These are phyloP conservation scores for Tyria jacobaeae DNA, from an alignment of 2,888 invertebrate genomes.

Conservation along the genomic window DNA sequence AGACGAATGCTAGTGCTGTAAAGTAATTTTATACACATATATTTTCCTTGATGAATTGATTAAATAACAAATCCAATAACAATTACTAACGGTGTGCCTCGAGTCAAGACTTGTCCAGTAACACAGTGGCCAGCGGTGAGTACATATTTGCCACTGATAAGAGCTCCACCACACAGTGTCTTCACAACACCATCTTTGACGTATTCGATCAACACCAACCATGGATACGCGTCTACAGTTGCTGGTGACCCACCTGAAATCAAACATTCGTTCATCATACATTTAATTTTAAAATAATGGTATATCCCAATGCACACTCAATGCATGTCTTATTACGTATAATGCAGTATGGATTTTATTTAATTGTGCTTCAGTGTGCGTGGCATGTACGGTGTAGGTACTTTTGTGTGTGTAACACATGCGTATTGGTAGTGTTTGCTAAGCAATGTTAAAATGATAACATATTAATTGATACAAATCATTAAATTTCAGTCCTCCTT, in stretches of 20 bases:
- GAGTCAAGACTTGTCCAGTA: constrained; percentile 62
- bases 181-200: constrained; percentile 43
- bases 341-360: not conserved
- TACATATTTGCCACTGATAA: constrained; percentile 84
- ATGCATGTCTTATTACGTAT: not conserved
- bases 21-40: too few species aligned
- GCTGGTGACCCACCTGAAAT: constrained; percentile 67
- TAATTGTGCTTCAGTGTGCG: not conserved
- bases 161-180: constrained; percentile 72
- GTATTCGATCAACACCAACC: constrained; percentile 85
- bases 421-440: not conserved
- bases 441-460: not conserved
- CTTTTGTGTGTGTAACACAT: not conserved
- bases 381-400: not conserved
- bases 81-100: constrained; percentile 77
- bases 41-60: not conserved
- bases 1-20: constrained; percentile 57
- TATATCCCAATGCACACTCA: not conserved
- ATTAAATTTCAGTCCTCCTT: not conserved
- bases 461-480: not conserved
- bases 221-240: constrained; percentile 85
- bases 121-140: constrained; percentile 87
- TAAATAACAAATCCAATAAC: not conserved
- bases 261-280: too few species aligned
- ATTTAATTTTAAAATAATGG: not conserved